These are phyloP conservation scores for Hydrotaea cyrtoneurina DNA, from an alignment of 2,888 invertebrate genomes.

Conservation along the genomic window DNA sequence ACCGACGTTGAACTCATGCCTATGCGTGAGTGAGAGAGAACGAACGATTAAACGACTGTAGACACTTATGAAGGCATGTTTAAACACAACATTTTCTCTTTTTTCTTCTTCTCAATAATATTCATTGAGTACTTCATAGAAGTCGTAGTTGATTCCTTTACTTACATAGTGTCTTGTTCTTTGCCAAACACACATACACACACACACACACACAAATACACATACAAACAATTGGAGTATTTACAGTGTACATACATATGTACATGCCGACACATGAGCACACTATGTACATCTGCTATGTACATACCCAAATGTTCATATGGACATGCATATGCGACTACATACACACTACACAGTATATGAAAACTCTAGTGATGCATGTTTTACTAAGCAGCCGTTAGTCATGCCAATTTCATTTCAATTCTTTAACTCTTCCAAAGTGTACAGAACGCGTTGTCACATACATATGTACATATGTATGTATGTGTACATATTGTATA, in stretches of 20 bases:
- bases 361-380: slow-evolving; percentile 20
- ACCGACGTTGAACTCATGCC: neutral
- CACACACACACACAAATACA: neutral
- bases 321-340: too few relatives aligned
- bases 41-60: neutral
- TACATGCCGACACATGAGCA: too few relatives aligned
- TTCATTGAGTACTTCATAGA: slow-evolving; percentile 43
- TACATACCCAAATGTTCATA: too few relatives aligned
- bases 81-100: slow-evolving; percentile 46
- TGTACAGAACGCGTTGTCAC: neutral
- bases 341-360: too few relatives aligned
- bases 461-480: neutral
- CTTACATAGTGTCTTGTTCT: slow-evolving; percentile 33
- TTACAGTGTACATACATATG: neutral
- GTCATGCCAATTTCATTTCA: neutral
- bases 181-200: neutral
- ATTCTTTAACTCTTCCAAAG: neutral
- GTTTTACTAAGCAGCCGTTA: neutral
- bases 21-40: slow-evolving; percentile 3
- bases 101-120: slow-evolving; percentile 33
- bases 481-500: too few relatives aligned
- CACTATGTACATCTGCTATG: neutral
- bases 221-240: too few relatives aligned
- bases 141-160: slow-evolving; percentile 14
- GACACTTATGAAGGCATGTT: slow-evolving; percentile 58